A percentile compares a stretch with the other conserved stretches of the same genome.
Evolutionary conservation across 2,113 vertebrate genomes (phyloP).

Genomic region (Erpornis zantholeuca): DNA sequence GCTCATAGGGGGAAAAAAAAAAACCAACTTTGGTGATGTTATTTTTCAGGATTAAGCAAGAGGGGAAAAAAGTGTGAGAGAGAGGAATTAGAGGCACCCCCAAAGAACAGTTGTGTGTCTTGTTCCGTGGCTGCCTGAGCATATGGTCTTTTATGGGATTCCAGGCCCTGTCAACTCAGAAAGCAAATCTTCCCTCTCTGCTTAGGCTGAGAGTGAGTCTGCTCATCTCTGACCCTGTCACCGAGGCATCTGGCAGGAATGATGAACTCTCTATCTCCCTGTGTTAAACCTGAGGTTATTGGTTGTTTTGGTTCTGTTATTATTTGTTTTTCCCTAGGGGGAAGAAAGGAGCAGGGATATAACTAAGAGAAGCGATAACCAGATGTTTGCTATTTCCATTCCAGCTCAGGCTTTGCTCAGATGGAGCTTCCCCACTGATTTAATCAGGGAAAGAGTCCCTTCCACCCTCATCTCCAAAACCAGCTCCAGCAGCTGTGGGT

Average conservation of each 20-base stretch:
- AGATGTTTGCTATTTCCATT: slow-evolving; percentile 1
- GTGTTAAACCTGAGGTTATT: slow-evolving; percentile 16
- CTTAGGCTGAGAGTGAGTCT: neutral
- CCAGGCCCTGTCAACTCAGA: neutral
- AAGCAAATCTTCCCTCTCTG: neutral
- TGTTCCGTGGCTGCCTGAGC: neutral
- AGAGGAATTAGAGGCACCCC: neutral
- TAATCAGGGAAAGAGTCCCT: neutral
- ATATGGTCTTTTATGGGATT: neutral
- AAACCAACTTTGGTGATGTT: neutral
- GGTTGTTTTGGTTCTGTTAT: neutral
- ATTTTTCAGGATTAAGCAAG: neutral
- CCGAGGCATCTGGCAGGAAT: neutral
- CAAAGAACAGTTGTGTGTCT: neutral
- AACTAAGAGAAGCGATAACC: neutral
- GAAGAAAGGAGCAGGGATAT: neutral
- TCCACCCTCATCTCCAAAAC: neutral
- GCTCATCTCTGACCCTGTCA: slow-evolving; percentile 1
- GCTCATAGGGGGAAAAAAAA: neutral
- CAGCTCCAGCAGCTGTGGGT: neutral
- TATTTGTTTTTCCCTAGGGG: neutral
- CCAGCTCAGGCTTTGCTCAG: neutral
- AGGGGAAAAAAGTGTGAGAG: neutral
- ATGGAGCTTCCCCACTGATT: neutral
- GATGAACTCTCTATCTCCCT: neutral